phyloP scores from a whole-genome alignment of 37 sponge, comb jelly and placozoan genomes.

The Cladorhizidae sp. region DNA sequence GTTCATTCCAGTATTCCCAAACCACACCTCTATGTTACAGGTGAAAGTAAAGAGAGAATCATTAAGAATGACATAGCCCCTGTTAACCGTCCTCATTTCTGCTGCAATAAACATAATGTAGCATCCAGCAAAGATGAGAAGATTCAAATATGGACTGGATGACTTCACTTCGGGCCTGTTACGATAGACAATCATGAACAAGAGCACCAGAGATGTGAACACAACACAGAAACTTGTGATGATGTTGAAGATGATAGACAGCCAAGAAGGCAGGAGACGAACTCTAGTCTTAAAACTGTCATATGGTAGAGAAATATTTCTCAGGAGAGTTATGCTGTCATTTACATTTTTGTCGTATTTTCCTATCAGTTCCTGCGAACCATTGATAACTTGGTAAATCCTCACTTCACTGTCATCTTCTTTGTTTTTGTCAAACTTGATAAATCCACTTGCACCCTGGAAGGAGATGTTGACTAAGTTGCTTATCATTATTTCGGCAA shows the following conservation, averaged over 20 bases:
- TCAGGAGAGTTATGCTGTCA: too few relatives aligned
- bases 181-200: too few relatives aligned
- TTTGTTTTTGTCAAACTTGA: background rate
- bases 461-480: too few relatives aligned
- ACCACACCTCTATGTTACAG: constrained; percentile 26
- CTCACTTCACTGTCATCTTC: background rate
- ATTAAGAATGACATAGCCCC: background rate
- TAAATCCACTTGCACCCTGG: constrained; percentile 9
- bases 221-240: too few relatives aligned
- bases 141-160: too few relatives aligned
- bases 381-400: constrained; percentile 21
- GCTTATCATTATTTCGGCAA: background rate
- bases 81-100: background rate
- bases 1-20: constrained; percentile 14
- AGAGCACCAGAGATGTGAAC: too few relatives aligned
- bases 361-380: constrained; percentile 1
- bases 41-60: background rate
- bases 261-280: background rate
- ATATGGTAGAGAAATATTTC: background rate
- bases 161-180: too few relatives aligned
- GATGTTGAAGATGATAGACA: too few relatives aligned
- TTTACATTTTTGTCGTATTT: background rate
- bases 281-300: constrained; percentile 19
- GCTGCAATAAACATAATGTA: constrained; percentile 8
- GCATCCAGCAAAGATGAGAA: too few relatives aligned